phyloP scores from a whole-genome alignment of 2,888 invertebrate genomes.

The Chymomyza caudatula region DNA sequence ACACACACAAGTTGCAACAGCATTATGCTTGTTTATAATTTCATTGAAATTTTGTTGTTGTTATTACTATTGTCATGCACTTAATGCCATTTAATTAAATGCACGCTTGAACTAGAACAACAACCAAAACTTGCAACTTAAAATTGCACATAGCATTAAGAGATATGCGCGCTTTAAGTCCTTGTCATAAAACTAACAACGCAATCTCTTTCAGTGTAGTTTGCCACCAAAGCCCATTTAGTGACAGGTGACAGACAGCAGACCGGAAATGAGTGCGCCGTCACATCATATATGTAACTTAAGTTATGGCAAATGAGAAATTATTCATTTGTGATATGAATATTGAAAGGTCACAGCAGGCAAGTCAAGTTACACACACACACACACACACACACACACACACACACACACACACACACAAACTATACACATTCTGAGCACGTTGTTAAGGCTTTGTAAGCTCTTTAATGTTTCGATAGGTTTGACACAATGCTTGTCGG shows the following conservation, averaged over 20 bases:
- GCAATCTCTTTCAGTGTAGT: not conserved
- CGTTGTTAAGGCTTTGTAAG: not conserved
- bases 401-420: not conserved
- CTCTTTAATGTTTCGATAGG: not conserved
- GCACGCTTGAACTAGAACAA: slow-evolving; percentile 27
- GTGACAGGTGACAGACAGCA: not conserved
- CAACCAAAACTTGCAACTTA: slow-evolving; percentile 21
- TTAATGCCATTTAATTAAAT: slow-evolving; percentile 51
- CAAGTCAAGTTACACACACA: not conserved
- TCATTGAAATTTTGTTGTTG: slow-evolving; percentile 23
- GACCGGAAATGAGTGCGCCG: not conserved
- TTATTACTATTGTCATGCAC: slow-evolving; percentile 20
- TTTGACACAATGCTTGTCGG: slow-evolving; percentile 4
- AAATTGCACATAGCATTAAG: slow-evolving; percentile 24
- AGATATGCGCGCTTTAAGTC: not conserved
- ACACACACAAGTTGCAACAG: slow-evolving; percentile 7
- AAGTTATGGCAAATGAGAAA: slow-evolving; percentile 9
- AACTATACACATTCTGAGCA: not conserved
- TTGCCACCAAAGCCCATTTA: not conserved
- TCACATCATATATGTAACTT: slow-evolving; percentile 4
- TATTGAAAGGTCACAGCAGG: slow-evolving; percentile 10
- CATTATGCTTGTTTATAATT: slow-evolving; percentile 11
- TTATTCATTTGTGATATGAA: slow-evolving; percentile 11
- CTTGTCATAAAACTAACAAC: not conserved
- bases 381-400: not conserved